Evolutionary conservation across 2,888 invertebrate species (phyloP).

Genomic region (Pristionchus japonicus): DNA sequence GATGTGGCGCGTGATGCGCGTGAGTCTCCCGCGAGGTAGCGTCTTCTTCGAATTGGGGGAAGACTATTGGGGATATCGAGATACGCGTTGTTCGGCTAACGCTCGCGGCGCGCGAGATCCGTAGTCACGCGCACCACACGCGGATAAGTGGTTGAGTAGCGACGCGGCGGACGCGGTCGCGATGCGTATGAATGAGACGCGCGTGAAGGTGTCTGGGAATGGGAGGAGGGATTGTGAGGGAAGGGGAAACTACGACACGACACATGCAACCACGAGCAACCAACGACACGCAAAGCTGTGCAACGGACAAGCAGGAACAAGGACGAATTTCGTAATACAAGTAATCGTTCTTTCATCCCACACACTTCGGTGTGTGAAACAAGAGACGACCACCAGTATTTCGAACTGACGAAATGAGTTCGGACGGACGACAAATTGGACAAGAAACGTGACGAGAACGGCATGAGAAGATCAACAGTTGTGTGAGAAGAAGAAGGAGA

Average conservation of each 20-base stretch:
- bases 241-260: not conserved
- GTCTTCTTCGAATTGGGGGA: conserved; percentile 40
- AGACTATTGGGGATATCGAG: not conserved
- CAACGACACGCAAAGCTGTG: too few relatives aligned
- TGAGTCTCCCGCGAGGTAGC: conserved; percentile 7
- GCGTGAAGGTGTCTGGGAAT: conserved; percentile 9
- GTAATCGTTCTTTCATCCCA: too few relatives aligned
- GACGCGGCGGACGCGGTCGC: not conserved
- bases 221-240: not conserved
- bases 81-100: not conserved
- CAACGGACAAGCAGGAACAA: not conserved
- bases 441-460: conserved; percentile 23
- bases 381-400: too few relatives aligned
- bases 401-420: not conserved
- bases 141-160: conserved; percentile 6
- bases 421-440: not conserved
- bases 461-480: not conserved
- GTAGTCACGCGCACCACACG: conserved; percentile 21
- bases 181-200: not conserved
- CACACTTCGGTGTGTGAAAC: too few relatives aligned
- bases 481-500: too few relatives aligned
- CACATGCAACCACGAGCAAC: conserved; percentile 25
- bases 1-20: not conserved
- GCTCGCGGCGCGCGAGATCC: conserved; percentile 3
- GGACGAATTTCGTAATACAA: not conserved